Conservation (phyloP, 2,888 invertebrate genomes). For the Idaea aversata region DNA sequence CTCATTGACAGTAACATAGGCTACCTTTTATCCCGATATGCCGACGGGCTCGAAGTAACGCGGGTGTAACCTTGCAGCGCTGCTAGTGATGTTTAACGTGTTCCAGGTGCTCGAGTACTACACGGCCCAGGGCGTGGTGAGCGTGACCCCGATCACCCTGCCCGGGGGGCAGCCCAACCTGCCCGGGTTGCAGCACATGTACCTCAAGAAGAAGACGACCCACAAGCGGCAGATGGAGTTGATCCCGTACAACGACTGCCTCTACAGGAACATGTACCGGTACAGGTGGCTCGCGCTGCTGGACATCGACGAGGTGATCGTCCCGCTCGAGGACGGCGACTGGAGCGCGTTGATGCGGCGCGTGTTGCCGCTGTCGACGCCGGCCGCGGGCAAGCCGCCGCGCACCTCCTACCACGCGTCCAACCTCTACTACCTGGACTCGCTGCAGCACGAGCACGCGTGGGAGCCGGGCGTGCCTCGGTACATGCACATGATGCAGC, state of each 20-base stretch:
- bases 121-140: constrained; percentile 82
- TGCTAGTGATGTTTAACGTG: no score
- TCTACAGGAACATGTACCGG: constrained; percentile 94
- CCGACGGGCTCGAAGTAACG: no score
- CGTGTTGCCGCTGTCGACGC: constrained; percentile 83
- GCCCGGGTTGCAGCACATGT: constrained; percentile 93
- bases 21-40: no score
- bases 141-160: constrained; percentile 89
- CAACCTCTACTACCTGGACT: constrained; percentile 96
- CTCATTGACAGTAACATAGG: no score
- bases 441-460: constrained; percentile 89
- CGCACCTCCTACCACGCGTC: constrained; percentile 93
- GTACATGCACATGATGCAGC: constrained; percentile 96
- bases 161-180: constrained; percentile 95
- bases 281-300: constrained; percentile 94
- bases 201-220: constrained; percentile 93
- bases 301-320: constrained; percentile 97
- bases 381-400: constrained; percentile 68
- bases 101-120: constrained; percentile 83
- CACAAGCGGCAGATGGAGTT: constrained; percentile 97
- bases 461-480: constrained; percentile 89
- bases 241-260: constrained; percentile 97
- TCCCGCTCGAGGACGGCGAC: constrained; percentile 87
- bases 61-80: no score
- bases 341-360: constrained; percentile 91